Evolutionary conservation across 2,113 vertebrate species (phyloP).

Genomic region (Danionella cerebrum): DNA sequence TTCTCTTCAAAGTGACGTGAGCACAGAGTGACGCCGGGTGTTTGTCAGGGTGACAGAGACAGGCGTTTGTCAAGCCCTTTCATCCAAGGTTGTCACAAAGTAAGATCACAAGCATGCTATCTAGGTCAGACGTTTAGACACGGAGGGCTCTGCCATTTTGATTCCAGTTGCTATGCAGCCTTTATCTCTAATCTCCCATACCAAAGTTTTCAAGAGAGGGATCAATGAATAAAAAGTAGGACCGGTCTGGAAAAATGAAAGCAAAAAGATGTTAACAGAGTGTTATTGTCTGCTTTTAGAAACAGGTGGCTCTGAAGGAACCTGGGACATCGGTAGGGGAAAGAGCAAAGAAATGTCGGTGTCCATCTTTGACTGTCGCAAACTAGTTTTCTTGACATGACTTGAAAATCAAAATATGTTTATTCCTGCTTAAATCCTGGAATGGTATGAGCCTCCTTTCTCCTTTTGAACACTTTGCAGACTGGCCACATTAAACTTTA

Average conservation of each 20-base stretch:
- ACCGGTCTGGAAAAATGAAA: too few relatives aligned
- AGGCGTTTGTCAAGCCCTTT: slow-evolving; percentile 48
- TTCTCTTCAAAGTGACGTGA: slow-evolving; percentile 18
- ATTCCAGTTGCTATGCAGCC: slow-evolving; percentile 72
- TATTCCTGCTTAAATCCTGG: too few relatives aligned
- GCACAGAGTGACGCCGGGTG: not conserved
- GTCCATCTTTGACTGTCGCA: too few relatives aligned
- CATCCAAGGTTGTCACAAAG: slow-evolving; percentile 60
- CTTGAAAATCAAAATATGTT: too few relatives aligned
- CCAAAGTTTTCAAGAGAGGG: slow-evolving; percentile 62
- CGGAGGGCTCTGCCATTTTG: slow-evolving; percentile 65
- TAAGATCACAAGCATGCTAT: slow-evolving; percentile 68
- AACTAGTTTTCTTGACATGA: too few relatives aligned
- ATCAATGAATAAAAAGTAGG: too few relatives aligned
- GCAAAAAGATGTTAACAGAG: slow-evolving; percentile 58
- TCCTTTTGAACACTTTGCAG: too few relatives aligned
- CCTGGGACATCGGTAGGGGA: slow-evolving; percentile 46
- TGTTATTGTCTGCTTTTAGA: slow-evolving; percentile 55
- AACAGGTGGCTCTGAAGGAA: too few relatives aligned
- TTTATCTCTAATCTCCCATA: slow-evolving; percentile 64
- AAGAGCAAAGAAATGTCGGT: slow-evolving; percentile 33
- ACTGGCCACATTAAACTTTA: too few relatives aligned
- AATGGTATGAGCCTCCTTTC: too few relatives aligned
- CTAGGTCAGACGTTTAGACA: slow-evolving; percentile 67
- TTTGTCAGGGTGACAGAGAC: slow-evolving; percentile 10